Base-by-base conservation (phyloP, 1,140 invertebrate species). In the Oscheius sp. region DNA sequence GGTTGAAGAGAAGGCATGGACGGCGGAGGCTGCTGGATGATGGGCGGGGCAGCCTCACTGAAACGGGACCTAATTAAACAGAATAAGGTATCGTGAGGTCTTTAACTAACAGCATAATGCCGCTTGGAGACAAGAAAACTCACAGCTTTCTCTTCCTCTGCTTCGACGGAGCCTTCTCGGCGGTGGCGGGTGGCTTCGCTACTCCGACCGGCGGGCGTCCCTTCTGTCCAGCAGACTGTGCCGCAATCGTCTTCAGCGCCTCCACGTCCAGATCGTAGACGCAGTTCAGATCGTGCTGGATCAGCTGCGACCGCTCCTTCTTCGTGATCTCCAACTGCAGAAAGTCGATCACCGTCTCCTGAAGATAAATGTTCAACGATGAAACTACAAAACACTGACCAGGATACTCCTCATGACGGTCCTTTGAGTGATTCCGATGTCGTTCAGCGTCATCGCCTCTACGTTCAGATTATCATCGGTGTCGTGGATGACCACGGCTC, bases 281-380 rank as follows among this genome's bases (percentile, higher is more conserved):
- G 29, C 23, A 20, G 46, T 68, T 52, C 1, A 68, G n/a, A 15
- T 66, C 46, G 26, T 3, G 13, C 18, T 34, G 66, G 28, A 68
- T 49, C 15, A 68, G 66, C 10, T 29, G 23, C n/a, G 66, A 58
- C 7, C 66, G 38, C 35, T 68, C 66, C 32, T 32, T 29, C 45
- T 68, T 58, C 7, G 38, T 68, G 66, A n/a, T n/a, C 13, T 23
- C 26, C 23, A 68, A 20, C 18, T 68, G 23, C 4, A 68, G 15
- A 49, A 68, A 68, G n/a, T 34, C 63, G 2, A 65, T 23, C n/a
- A 65, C 31, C 18, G 13, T 13, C 13, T 65, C 63, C 63, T 65
- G 63, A 13, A 65, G 31, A 38, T 7, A 26, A 63, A 3, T n/a
- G 29, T 10, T 7, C 63, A 23, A 26, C 18, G 15, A 20, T 10